Conservation (phyloP, 2,113 vertebrate species). For the Limnothrissa miodon region DNA sequence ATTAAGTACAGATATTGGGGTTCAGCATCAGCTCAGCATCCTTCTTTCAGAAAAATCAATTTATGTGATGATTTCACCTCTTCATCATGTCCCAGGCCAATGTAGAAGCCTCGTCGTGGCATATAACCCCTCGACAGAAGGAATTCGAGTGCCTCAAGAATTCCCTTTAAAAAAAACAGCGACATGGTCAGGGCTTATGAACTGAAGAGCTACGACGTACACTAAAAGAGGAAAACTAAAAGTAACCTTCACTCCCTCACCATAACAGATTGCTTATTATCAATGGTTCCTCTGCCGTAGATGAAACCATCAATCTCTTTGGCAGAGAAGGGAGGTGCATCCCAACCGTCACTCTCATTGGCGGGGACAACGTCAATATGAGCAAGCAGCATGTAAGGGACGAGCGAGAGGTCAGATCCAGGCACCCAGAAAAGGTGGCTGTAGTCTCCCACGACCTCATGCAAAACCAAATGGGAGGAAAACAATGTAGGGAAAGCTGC, state of each 20-base stretch:
- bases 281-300: conserved; percentile 88
- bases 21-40: no score
- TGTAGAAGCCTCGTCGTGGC: conserved; percentile 83
- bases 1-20: no score
- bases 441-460: conserved; percentile 83
- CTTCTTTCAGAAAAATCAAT: no score
- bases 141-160: conserved; percentile 88
- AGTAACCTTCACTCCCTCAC: conserved; percentile 57
- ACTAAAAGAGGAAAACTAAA: not conserved
- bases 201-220: not conserved
- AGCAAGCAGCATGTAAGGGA: conserved; percentile 88
- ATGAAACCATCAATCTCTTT: conserved; percentile 86
- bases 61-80: conserved; percentile 70
- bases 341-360: conserved; percentile 78
- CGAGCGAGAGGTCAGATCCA: conserved; percentile 73
- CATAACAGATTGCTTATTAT: conserved; percentile 86
- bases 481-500: conserved; percentile 89
- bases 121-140: conserved; percentile 79
- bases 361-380: conserved; percentile 95
- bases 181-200: not conserved
- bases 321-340: conserved; percentile 89
- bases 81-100: conserved; percentile 90
- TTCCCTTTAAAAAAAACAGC: conserved; percentile 69
- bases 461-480: conserved; percentile 78
- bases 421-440: conserved; percentile 85